Evolutionary conservation across 2,888 invertebrate genomes (phyloP).

Genomic region (Lasioglossum pauxillum): DNA sequence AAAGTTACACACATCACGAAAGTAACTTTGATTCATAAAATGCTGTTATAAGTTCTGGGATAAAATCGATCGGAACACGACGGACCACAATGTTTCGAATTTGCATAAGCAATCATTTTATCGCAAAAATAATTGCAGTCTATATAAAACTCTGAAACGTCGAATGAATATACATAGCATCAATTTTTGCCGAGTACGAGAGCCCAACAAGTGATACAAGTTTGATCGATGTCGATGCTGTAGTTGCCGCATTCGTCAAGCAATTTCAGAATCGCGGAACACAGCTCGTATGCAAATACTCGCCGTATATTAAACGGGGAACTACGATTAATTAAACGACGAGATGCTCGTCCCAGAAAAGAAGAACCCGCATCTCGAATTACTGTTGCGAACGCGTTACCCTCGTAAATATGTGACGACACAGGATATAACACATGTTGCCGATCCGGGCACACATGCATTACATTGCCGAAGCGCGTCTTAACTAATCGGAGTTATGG

Average conservation of each 20-base stretch:
- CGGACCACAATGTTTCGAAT: background rate
- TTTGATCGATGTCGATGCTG: background rate
- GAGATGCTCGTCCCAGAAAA: conserved; percentile 41
- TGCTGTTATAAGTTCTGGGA: background rate
- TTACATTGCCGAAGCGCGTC: conserved; percentile 74
- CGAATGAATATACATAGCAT: background rate
- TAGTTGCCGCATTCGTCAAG: background rate
- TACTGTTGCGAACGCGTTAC: conserved; percentile 53
- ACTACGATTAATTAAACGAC: conserved; percentile 67
- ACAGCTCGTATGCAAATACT: conserved; percentile 48
- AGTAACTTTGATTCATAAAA: background rate
- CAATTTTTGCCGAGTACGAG: background rate
- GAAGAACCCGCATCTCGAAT: conserved; percentile 57
- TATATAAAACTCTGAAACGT: background rate
- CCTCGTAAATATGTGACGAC: conserved; percentile 72
- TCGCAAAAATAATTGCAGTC: background rate
- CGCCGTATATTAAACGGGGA: conserved; percentile 53
- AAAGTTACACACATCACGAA: background rate
- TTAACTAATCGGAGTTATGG: conserved; percentile 76
- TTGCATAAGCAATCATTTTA: background rate
- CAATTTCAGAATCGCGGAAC: conserved; percentile 18
- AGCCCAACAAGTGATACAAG: background rate
- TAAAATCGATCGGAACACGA: background rate
- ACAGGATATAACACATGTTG: conserved; percentile 66
- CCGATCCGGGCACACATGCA: conserved; percentile 62